Evolutionary conservation across 37 sponge, comb jelly and placozoan species (phyloP), one percentile per base, ranked within the genome.

Genomic region (Agelas oroides): DNA sequence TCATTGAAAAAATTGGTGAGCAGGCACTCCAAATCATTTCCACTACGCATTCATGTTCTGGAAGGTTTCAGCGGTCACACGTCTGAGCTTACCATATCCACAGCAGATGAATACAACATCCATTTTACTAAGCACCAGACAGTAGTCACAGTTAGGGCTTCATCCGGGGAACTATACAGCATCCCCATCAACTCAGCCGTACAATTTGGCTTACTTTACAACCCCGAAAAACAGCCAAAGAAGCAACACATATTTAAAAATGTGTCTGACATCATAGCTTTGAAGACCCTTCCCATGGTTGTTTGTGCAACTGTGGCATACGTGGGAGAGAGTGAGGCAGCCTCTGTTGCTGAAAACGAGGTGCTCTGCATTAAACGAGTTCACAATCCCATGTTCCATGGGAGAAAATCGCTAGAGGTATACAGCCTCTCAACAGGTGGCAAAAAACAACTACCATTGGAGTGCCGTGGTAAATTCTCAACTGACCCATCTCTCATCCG

Each of bases 131-230:
- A 78, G 66, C 65, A 64, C 40, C 61, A 64, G 15, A 61, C 35
- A 41, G 79, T 78, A 5, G 61, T 78, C 24, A 37, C 24, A n/a
- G 12, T 78, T 23, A 19, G 5, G 52, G 79, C 62, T 40, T 23
- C n/a, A 3, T 35, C 61, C 66, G 35, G 34, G 2, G 18, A 57
- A 21, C 53, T 23, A n/a, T 78, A 78, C 60, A 64, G 46, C 39
- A 24, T 78, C 24, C 79, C 79, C 21, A 66, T 78, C n/a, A 78
- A 63, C 79, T 78, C 79, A 5, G 65, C 79, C 66, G 14, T 78
- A 21, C 39, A 63, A 53, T 78, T 78, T 78, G 79, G 79, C 16
- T n/a, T 78, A 13, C 1, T 78, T 25, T 78, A 78, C 52, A 15
- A 61, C 38, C 68, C 68, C 2, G 37, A 46, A 12, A 27, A 35